Evolutionary conservation across 2,888 invertebrate species (phyloP), one percentile per base, ranked within the genome.

Genomic region (Alentia gelatinosa): DNA sequence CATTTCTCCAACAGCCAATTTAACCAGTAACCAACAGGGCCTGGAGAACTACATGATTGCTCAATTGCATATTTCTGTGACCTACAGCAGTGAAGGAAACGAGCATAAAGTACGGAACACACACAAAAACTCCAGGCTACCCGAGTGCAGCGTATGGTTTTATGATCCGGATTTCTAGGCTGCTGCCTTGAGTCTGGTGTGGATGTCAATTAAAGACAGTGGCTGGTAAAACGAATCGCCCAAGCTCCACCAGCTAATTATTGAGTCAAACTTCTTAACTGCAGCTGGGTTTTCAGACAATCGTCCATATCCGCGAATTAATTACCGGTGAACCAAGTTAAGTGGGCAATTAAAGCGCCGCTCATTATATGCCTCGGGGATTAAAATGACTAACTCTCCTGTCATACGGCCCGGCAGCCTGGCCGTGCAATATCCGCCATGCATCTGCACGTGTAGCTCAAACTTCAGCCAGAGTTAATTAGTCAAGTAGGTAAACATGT

Each of bases 361-460:
- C 79, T 79, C 79, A 19, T 79, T 79, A 79, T 79, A 79, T 79
- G 79, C 79, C 79, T 79, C 35, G 39, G 39, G 39, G 19, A 37
- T 26, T 19, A 79, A 79, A 35, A 26, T 79, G 79, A 79, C 79
- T 79, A 79, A 79, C 39, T 37, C n/a, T 79, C 37, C 79, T 35
- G 79, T 39, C 79, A 79, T 79, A 79, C 15, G 37, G 79, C 79
- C 35, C 79, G 35, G 39, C 23, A 37, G 23, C 4, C 15, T 39
- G 12, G 79, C 35, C n/a, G 39, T 26, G 79, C 79, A 79, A 79
- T 79, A 79, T 79, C 39, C 79, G 79, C 37, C 35, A 9, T 56
- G 23, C 19, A 3, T 19, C n/a, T n/a, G n/a, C n/a, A n/a, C n/a
- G n/a, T n/a, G n/a, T n/a, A n/a, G n/a, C n/a, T n/a, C n/a, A n/a